These are phyloP conservation scores for Bombus difficillimus DNA, from an alignment of 1,140 invertebrate species.

Conservation along the genomic window DNA sequence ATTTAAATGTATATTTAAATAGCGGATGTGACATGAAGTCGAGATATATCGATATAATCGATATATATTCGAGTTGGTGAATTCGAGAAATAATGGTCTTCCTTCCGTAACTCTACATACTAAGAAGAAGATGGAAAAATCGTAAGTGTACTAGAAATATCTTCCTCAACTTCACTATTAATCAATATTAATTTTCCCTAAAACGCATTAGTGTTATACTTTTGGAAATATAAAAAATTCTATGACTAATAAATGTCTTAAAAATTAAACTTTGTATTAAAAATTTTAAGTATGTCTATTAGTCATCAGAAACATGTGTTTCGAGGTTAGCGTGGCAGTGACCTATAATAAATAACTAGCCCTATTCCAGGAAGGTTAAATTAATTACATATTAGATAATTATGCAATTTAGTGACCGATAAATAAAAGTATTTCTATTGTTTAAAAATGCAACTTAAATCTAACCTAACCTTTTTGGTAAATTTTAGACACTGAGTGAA, in stretches of 20 bases:
- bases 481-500: too few species aligned
- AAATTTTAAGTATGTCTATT: neutral
- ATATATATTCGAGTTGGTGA: neutral
- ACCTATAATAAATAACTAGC: neutral
- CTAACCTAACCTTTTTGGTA: too few species aligned
- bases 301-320: constrained; percentile 5
- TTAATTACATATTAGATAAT: neutral
- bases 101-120: constrained; percentile 56
- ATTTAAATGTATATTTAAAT: constrained; percentile 18
- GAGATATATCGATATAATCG: neutral
- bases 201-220: neutral
- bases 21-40: neutral
- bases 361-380: neutral
- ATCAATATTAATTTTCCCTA: neutral
- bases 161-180: neutral
- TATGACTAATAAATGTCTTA: neutral
- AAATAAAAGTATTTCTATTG: neutral
- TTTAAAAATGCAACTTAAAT: neutral
- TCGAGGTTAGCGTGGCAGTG: neutral
- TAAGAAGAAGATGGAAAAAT: constrained; percentile 59
- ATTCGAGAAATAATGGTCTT: constrained; percentile 38
- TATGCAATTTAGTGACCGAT: too few species aligned
- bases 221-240: neutral
- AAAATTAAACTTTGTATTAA: neutral
- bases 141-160: constrained; percentile 53